phyloP scores from a whole-genome alignment of 2,797 vertebrate genomes.

The Melanotaenia maccullochi region DNA sequence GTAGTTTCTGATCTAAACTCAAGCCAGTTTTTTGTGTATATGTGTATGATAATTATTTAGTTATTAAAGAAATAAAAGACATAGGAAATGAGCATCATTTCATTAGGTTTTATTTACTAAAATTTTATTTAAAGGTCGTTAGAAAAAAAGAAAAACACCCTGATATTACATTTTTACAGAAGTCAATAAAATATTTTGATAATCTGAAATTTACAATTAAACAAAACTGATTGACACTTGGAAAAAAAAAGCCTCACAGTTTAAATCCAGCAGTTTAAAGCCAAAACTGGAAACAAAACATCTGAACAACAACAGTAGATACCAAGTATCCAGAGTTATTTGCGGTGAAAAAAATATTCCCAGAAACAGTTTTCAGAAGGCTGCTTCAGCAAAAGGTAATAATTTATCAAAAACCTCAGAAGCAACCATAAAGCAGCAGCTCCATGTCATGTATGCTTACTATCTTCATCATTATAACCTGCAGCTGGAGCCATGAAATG shows the following conservation, averaged over 20 bases:
- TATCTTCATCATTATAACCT: slow-evolving; percentile 50
- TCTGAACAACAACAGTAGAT: slow-evolving; percentile 12
- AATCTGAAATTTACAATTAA: slow-evolving; percentile 64
- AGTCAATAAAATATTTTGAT: slow-evolving; percentile 25
- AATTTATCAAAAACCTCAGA: slow-evolving; percentile 40
- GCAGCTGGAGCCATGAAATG: slow-evolving; percentile 42
- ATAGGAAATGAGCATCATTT: neutral
- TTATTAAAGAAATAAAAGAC: neutral
- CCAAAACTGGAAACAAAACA: slow-evolving; percentile 17
- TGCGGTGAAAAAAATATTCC: slow-evolving; percentile 42
- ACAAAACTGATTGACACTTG: slow-evolving; percentile 48
- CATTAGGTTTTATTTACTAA: neutral
- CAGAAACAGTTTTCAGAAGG: slow-evolving; percentile 42
- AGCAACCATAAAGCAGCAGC: slow-evolving; percentile 36
- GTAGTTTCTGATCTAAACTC: too few species aligned
- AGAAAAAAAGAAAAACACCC: slow-evolving; percentile 21
- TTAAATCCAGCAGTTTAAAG: slow-evolving; percentile 24
- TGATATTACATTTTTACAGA: slow-evolving; percentile 58
- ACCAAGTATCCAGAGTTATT: slow-evolving; percentile 31
- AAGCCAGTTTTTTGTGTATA: too few species aligned
- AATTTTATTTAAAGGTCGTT: slow-evolving; percentile 29
- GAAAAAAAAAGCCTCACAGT: slow-evolving; percentile 20
- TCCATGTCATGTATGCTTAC: slow-evolving; percentile 55
- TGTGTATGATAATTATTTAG: too few species aligned
- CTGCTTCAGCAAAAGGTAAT: slow-evolving; percentile 15